phyloP scores from a whole-genome alignment of 2,113 vertebrate genomes.

The Platysternon megacephalum region DNA sequence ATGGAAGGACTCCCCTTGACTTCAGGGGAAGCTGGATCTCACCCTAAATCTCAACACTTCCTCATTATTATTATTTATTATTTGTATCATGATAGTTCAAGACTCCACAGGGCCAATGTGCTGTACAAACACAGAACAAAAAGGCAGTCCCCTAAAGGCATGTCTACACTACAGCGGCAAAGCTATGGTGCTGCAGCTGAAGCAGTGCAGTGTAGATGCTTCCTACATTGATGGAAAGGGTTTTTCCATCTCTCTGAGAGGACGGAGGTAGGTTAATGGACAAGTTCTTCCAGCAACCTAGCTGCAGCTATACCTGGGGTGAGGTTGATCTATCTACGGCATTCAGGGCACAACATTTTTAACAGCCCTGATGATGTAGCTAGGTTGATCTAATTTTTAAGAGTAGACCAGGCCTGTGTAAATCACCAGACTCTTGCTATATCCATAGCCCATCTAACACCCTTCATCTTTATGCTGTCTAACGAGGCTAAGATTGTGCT shows the following conservation, averaged over 20 bases:
- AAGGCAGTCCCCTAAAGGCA: neutral
- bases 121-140: no score
- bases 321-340: no score
- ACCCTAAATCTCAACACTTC: neutral
- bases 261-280: no score
- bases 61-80: neutral
- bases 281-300: no score
- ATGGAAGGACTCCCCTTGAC: neutral
- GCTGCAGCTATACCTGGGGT: no score
- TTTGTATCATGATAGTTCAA: neutral
- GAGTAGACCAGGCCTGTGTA: neutral
- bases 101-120: rapidly evolving
- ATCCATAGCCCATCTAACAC: neutral
- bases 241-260: no score
- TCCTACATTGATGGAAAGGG: no score
- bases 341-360: no score
- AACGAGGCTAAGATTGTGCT: neutral
- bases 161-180: neutral
- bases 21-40: neutral
- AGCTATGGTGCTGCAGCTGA: no score
- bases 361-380: no score
- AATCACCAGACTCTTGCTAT: neutral
- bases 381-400: neutral
- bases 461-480: neutral
- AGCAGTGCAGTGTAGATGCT: no score